These are phyloP conservation scores for Leucophenga maculata DNA, from an alignment of 2,888 invertebrate genomes.

Conservation along the genomic window DNA sequence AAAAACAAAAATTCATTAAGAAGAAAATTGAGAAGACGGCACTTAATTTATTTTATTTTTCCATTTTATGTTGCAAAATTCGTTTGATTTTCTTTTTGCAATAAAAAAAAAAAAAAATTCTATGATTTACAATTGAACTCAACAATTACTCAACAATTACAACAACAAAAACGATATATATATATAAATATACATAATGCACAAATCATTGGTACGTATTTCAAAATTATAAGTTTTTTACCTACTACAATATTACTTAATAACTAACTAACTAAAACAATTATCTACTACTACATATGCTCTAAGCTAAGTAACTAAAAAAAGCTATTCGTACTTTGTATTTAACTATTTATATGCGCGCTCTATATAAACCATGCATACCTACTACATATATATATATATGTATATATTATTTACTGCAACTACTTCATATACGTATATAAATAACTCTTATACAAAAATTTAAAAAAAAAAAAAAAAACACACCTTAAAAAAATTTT, in stretches of 20 bases:
- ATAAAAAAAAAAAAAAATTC: background rate
- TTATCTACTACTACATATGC: background rate
- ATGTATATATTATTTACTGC: background rate
- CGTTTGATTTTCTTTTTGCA: background rate
- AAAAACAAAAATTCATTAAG: too few relatives aligned
- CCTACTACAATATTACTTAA: constrained; percentile 24
- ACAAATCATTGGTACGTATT: constrained; percentile 68
- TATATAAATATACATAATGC: constrained; percentile 54
- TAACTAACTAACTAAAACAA: constrained; percentile 6
- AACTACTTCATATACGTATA: background rate
- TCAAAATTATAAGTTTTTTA: constrained; percentile 65
- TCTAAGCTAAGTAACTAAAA: background rate
- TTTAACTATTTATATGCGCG: constrained; percentile 8
- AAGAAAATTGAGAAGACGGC: too few relatives aligned
- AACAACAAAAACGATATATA: constrained; percentile 32
- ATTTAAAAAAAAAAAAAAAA: constrained; percentile 30
- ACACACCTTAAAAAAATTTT: constrained; percentile 21
- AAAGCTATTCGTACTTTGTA: constrained; percentile 3
- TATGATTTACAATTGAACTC: background rate
- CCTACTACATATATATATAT: constrained; percentile 8
- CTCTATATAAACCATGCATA: background rate
- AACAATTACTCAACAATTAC: constrained; percentile 34
- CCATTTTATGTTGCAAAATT: constrained; percentile 12
- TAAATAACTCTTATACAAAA: constrained; percentile 34
- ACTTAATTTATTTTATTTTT: background rate